Percentiles rank a stretch among this genome's conserved stretches.
Evolutionary conservation across 2,888 invertebrate species (phyloP).

Genomic region (Chrysolina americana): DNA sequence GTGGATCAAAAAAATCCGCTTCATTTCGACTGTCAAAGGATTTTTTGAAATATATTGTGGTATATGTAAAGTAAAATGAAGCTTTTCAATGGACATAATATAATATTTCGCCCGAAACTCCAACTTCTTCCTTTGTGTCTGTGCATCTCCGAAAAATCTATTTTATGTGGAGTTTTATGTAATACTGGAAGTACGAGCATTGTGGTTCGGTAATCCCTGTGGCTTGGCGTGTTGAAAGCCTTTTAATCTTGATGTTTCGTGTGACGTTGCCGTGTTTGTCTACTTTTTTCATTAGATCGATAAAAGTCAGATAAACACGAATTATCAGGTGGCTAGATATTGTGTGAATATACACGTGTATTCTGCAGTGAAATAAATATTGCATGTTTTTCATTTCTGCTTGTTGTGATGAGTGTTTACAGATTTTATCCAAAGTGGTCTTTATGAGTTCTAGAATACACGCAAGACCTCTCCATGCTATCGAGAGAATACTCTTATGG

Average conservation of each 20-base stretch:
- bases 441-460: too few species aligned
- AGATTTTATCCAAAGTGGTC: too few species aligned
- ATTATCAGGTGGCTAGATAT: slow-evolving; percentile 8
- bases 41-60: too few species aligned
- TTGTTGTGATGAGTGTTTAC: too few species aligned
- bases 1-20: too few species aligned
- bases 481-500: too few species aligned
- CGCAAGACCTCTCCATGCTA: too few species aligned
- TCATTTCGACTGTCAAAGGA: too few species aligned
- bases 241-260: slow-evolving; percentile 16
- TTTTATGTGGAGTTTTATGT: background rate
- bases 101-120: too few species aligned
- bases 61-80: too few species aligned
- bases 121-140: background rate
- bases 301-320: slow-evolving; percentile 5
- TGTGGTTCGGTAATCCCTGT: background rate
- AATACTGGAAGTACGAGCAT: background rate
- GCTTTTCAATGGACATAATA: too few species aligned
- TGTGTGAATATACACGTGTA: background rate
- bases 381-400: too few species aligned
- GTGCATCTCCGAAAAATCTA: background rate
- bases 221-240: slow-evolving; percentile 12
- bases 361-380: background rate
- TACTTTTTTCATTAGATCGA: slow-evolving; percentile 11
- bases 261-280: slow-evolving; percentile 14